phyloP scores from a whole-genome alignment of 1,140 invertebrate genomes.

The Drosophila punjabiensis region DNA sequence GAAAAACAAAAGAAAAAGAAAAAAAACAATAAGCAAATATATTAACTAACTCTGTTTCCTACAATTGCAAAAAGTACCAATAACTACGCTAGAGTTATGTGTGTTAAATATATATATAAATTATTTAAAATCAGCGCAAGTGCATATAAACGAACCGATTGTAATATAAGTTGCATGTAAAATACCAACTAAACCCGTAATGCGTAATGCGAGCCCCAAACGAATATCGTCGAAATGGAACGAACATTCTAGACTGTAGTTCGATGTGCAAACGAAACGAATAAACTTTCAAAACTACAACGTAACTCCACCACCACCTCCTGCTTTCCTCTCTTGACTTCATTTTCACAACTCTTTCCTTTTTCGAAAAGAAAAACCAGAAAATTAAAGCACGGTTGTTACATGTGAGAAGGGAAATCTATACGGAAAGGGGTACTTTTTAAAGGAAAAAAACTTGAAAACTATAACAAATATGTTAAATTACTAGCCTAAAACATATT shows the following conservation, averaged over 20 bases:
- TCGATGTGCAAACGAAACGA: conserved; percentile 78
- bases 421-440: not conserved
- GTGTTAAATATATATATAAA: conserved; percentile 75
- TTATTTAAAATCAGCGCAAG: conserved; percentile 74
- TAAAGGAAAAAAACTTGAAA: not conserved
- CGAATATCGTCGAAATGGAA: conserved; percentile 52
- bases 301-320: conserved; percentile 12
- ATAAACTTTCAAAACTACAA: conserved; percentile 76
- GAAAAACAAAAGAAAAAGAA: not conserved
- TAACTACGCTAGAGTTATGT: conserved; percentile 78
- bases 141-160: conserved; percentile 73
- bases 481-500: too few relatives aligned
- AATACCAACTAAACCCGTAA: conserved; percentile 47
- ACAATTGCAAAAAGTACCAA: conserved; percentile 79
- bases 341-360: conserved; percentile 4
- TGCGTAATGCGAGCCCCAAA: conserved; percentile 58
- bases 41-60: conserved; percentile 82
- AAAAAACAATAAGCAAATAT: conserved; percentile 71
- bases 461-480: too few relatives aligned
- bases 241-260: conserved; percentile 80
- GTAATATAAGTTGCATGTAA: conserved; percentile 79
- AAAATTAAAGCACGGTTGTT: not conserved
- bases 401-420: not conserved
- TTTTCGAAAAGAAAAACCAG: not conserved
- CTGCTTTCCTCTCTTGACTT: conserved; percentile 10